Evolutionary conservation across 2,113 vertebrate species (phyloP).

Genomic region (Cephalopterus ornatus): DNA sequence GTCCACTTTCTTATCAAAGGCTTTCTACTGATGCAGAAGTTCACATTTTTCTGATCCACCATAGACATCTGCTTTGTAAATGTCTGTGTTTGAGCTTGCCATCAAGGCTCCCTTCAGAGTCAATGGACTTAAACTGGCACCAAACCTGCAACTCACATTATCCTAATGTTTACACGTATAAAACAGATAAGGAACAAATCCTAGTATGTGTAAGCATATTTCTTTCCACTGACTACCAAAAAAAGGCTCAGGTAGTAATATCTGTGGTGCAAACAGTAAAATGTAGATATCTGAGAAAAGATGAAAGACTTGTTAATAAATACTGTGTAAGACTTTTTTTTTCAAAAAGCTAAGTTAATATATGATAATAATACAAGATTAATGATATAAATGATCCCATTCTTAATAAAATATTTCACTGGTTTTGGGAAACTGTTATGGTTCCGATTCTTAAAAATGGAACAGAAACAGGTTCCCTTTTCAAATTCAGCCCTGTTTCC

Average conservation of each 20-base stretch:
- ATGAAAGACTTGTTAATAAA: not conserved
- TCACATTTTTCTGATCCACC: not conserved
- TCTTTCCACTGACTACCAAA: not conserved
- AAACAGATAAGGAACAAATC: not conserved
- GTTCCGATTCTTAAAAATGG: not conserved
- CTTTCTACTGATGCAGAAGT: not conserved
- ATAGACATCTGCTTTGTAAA: not conserved
- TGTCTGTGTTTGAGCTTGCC: not conserved
- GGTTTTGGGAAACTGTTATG: not conserved
- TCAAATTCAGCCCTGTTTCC: not conserved
- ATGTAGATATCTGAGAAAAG: not conserved
- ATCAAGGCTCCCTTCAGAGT: not conserved
- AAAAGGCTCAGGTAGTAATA: not conserved
- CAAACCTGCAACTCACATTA: fast-evolving
- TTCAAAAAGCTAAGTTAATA: not conserved
- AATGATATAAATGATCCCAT: not conserved
- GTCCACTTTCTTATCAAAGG: not conserved
- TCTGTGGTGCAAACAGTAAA: not conserved
- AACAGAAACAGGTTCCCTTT: not conserved
- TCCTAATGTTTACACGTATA: not conserved
- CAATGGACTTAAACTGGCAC: not conserved
- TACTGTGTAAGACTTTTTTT: fast-evolving
- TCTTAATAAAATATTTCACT: not conserved
- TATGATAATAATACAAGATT: not conserved
- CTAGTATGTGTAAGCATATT: not conserved